These are phyloP conservation scores for Meliscaeva auricollis DNA, from an alignment of 2,888 invertebrate species.

Conservation along the genomic window DNA sequence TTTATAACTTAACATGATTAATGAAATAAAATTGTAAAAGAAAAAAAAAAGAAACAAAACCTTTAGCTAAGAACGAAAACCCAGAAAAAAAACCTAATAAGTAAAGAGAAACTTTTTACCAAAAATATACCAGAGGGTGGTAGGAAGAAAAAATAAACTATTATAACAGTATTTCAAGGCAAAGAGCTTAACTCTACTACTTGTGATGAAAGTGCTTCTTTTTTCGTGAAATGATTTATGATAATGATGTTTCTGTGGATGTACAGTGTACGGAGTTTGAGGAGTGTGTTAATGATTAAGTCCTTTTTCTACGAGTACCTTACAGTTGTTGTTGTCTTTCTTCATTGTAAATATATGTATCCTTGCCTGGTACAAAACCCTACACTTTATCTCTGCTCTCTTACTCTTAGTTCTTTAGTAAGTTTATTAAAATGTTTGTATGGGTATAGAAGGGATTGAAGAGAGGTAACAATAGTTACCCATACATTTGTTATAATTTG, in stretches of 20 bases:
- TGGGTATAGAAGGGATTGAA: neutral
- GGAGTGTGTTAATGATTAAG: conserved; percentile 11
- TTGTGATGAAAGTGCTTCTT: conserved; percentile 44
- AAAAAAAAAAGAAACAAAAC: neutral
- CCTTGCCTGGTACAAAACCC: neutral
- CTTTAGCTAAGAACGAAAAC: conserved; percentile 8
- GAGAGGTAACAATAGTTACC: conserved; percentile 7
- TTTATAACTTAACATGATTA: neutral
- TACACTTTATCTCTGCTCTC: neutral
- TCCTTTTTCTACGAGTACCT: neutral
- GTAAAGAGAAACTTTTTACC: conserved; percentile 3
- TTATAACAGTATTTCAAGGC: conserved; percentile 3
- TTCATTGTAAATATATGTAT: neutral
- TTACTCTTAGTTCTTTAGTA: neutral
- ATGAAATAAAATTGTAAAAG: neutral
- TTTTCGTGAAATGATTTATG: conserved; percentile 67
- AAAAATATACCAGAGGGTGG: neutral
- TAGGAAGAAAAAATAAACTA: neutral
- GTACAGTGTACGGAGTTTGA: neutral
- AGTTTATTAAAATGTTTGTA: conserved; percentile 8
- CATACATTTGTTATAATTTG: conserved; percentile 20
- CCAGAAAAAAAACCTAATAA: conserved; percentile 5
- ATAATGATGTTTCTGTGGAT: conserved; percentile 48
- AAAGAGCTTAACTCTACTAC: conserved; percentile 37
- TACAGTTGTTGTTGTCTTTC: neutral